Evolutionary conservation across 2,888 invertebrate genomes (phyloP).

Genomic region (Leptinotarsa juncta): DNA sequence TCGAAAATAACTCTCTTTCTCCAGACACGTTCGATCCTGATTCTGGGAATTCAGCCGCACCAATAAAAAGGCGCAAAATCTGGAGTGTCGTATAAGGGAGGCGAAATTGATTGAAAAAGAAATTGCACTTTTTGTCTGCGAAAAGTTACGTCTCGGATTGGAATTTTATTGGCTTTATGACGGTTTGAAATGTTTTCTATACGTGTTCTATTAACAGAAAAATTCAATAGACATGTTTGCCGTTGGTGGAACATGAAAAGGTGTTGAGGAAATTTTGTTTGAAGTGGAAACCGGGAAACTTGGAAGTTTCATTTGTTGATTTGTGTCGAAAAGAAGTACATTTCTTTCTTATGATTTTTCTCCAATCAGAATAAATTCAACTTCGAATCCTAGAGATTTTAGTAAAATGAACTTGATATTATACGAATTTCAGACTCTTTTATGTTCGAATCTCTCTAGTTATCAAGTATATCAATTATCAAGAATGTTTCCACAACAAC

Average conservation of each 20-base stretch:
- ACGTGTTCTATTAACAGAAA: background rate
- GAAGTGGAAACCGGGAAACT: background rate
- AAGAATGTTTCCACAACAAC: too few species aligned
- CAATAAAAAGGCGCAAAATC: constrained; percentile 2
- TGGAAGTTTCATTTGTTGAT: background rate
- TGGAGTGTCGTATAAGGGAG: constrained; percentile 6
- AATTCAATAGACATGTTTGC: background rate
- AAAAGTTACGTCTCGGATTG: background rate
- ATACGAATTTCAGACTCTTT: too few species aligned
- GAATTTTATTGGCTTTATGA: constrained; percentile 11
- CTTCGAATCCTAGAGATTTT: too few species aligned
- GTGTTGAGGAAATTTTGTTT: background rate
- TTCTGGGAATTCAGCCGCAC: background rate
- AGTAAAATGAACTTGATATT: too few species aligned
- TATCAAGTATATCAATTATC: too few species aligned
- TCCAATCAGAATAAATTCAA: too few species aligned
- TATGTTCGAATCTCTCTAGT: too few species aligned
- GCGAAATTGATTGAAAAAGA: constrained; percentile 9
- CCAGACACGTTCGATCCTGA: constrained; percentile 4
- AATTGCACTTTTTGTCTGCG: constrained; percentile 6
- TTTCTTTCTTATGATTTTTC: too few species aligned
- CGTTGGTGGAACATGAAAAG: background rate
- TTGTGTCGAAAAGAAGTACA: background rate
- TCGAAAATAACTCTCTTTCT: background rate
- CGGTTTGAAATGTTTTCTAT: constrained; percentile 5